Percentiles rank a stretch among this genome's conserved stretches.
Evolutionary conservation across 1,140 invertebrate genomes (phyloP).

Genomic region (Hirudo medicinalis): DNA sequence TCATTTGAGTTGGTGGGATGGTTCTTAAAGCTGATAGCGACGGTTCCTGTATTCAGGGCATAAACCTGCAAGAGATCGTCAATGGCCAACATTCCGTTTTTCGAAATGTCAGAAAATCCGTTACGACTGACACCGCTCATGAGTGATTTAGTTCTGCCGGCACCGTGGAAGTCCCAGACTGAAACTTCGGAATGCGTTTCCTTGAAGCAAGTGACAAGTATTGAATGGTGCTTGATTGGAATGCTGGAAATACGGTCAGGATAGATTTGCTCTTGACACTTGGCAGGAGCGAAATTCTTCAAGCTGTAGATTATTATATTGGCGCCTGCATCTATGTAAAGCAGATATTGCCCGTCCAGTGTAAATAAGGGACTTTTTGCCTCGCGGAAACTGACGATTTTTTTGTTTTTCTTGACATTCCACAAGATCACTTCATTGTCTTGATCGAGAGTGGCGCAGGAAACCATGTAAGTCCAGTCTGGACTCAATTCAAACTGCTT

Average conservation of each 20-base stretch:
- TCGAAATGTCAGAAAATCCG: constrained; percentile 19
- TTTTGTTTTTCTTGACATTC: constrained; percentile 7
- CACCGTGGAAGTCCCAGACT: constrained; percentile 12
- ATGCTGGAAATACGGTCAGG: constrained; percentile 15
- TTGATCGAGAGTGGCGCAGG: background rate
- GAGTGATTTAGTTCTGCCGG: background rate
- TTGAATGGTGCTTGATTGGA: constrained; percentile 12
- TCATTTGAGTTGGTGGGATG: background rate
- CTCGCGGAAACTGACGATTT: constrained; percentile 13
- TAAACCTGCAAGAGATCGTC: constrained; percentile 21
- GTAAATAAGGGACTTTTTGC: constrained; percentile 21
- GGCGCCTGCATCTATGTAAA: constrained; percentile 16
- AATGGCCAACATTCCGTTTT: constrained; percentile 17
- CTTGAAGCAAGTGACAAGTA: constrained; percentile 14
- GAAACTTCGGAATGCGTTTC: constrained; percentile 8
- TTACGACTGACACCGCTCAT: constrained; percentile 9
- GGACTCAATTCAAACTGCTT: constrained; percentile 9
- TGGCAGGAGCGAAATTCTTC: background rate
- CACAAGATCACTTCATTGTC: constrained; percentile 18
- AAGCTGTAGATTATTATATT: constrained; percentile 6
- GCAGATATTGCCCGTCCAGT: constrained; percentile 6
- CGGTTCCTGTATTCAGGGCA: constrained; percentile 15
- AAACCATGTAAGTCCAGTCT: constrained; percentile 13
- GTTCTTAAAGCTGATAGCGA: constrained; percentile 5
- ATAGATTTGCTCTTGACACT: background rate